Conservation (phyloP, 2,113 vertebrate genomes). For the Nerophis ophidion region DNA sequence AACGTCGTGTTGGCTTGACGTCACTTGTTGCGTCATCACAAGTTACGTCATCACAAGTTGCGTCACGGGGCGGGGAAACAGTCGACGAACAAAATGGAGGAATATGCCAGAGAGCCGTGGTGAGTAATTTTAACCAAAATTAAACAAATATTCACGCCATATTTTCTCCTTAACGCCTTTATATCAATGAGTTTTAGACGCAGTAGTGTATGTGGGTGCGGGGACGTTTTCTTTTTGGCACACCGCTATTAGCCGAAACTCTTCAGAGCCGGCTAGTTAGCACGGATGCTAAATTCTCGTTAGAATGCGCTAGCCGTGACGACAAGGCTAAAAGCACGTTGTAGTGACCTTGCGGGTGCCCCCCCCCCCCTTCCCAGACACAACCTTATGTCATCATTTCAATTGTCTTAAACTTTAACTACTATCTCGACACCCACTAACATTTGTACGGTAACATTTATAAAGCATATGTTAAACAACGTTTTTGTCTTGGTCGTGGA, state of each 20-base stretch:
- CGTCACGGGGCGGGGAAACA: conserved; percentile 38
- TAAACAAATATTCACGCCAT: rapidly evolving
- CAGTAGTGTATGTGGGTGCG: too few relatives aligned
- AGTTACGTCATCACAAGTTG: conserved; percentile 29
- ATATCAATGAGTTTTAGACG: background rate
- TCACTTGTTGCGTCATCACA: conserved; percentile 14
- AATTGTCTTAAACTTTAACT: background rate
- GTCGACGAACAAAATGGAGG: conserved; percentile 86
- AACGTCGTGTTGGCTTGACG: conserved; percentile 10
- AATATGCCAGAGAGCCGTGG: conserved; percentile 92
- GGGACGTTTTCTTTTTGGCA: background rate
- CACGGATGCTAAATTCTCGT: background rate
- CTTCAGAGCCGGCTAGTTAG: background rate
- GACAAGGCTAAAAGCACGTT: conserved; percentile 1
- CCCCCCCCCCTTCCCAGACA: background rate
- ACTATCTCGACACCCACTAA: background rate
- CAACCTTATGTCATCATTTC: background rate
- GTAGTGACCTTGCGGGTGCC: conserved; percentile 2
- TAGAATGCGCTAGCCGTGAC: background rate
- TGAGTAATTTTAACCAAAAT: conserved; percentile 54
- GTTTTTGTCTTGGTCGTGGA: too few relatives aligned
- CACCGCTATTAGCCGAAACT: background rate
- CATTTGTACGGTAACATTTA: background rate
- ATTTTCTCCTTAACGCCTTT: background rate
- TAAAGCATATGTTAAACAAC: background rate